Percentiles rank a stretch among this genome's conserved stretches.
Evolutionary conservation across 2,113 vertebrate genomes (phyloP).

Genomic region (Oncorhynchus keta): DNA sequence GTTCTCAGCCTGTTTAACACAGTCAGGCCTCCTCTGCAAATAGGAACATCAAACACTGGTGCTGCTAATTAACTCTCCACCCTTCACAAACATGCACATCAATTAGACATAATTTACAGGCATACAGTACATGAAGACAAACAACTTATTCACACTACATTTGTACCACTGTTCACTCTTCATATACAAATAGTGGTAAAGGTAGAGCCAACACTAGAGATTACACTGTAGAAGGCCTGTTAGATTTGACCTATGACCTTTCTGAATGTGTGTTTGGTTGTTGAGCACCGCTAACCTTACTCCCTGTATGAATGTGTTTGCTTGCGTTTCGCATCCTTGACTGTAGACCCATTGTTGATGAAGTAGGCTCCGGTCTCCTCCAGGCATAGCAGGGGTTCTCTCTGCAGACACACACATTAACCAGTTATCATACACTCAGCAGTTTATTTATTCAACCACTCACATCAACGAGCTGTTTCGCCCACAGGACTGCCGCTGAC

Average conservation of each 20-base stretch:
- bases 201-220: too few species aligned
- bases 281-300: slow-evolving; percentile 39
- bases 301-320: slow-evolving; percentile 44
- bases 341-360: slow-evolving; percentile 31
- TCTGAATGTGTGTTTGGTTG: slow-evolving; percentile 27
- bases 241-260: slow-evolving; percentile 2
- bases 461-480: too few species aligned
- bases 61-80: not conserved
- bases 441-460: too few species aligned
- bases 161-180: not conserved
- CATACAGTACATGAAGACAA: not conserved
- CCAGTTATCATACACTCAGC: too few species aligned
- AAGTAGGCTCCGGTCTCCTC: slow-evolving; percentile 58
- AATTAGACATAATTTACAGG: not conserved
- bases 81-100: not conserved
- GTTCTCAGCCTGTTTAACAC: slow-evolving; percentile 53
- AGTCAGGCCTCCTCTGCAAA: slow-evolving; percentile 66
- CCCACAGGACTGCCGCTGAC: too few species aligned
- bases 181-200: too few species aligned
- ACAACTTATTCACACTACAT: not conserved
- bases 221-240: too few species aligned
- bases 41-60: not conserved
- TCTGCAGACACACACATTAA: slow-evolving; percentile 44
- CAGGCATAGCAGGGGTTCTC: slow-evolving; percentile 43
- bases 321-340: slow-evolving; percentile 1